These are phyloP conservation scores for Bilobella aurantiaca DNA, from an alignment of 1,140 invertebrate genomes.

Conservation along the genomic window DNA sequence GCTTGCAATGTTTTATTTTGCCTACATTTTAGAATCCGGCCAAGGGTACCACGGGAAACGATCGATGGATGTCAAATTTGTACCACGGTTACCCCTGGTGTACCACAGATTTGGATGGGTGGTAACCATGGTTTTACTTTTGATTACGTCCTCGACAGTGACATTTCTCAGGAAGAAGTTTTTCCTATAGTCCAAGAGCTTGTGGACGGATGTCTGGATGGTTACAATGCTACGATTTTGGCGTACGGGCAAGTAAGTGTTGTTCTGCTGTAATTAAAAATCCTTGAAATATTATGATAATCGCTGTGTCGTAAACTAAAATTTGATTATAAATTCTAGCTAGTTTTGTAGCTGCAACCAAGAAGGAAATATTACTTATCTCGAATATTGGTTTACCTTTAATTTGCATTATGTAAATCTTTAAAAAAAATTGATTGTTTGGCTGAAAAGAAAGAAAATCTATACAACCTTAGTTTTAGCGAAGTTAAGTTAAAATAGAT, in stretches of 20 bases:
- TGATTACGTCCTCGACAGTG: slow-evolving; percentile 86
- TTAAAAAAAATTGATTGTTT: too few relatives aligned
- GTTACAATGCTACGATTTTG: slow-evolving; percentile 88
- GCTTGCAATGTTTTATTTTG: not conserved
- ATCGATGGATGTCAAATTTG: slow-evolving; percentile 92
- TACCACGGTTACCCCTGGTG: slow-evolving; percentile 71
- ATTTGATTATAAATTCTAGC: too few relatives aligned
- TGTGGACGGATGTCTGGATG: slow-evolving; percentile 76
- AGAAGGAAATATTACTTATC: too few relatives aligned
- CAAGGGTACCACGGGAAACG: slow-evolving; percentile 80
- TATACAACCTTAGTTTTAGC: too few relatives aligned
- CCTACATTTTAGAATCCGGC: slow-evolving; percentile 77
- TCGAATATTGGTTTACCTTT: too few relatives aligned
- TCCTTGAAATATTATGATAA: not conserved
- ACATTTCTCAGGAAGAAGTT: slow-evolving; percentile 55
- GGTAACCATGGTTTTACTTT: slow-evolving; percentile 94
- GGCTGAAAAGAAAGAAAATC: too few relatives aligned
- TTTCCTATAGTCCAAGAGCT: slow-evolving; percentile 81
- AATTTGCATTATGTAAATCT: too few relatives aligned
- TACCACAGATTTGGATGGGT: slow-evolving; percentile 84
- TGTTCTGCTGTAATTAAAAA: not conserved
- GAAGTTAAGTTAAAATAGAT: too few relatives aligned
- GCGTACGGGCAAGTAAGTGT: slow-evolving; percentile 78
- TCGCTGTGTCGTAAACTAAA: too few relatives aligned
- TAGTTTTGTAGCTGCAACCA: too few relatives aligned